Conservation (phyloP, 2,797 vertebrate species). For the Benthosema pterotum region DNA sequence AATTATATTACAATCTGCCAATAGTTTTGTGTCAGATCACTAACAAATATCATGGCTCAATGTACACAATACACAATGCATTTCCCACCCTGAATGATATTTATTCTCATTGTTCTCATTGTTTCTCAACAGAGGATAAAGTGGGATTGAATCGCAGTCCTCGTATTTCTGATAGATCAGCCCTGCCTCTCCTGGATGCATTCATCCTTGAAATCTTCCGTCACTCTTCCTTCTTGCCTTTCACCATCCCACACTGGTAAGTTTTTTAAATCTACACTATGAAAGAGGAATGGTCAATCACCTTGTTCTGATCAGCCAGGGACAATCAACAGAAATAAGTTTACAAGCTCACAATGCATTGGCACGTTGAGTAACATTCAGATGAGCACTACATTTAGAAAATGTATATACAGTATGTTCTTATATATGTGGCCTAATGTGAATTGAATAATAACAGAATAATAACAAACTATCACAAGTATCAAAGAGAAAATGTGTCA, state of each 20-base stretch:
- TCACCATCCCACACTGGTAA: conserved; percentile 93
- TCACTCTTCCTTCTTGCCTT: conserved; percentile 89
- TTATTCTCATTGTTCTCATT: conserved; percentile 1
- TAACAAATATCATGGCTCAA: background rate
- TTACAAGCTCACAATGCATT: too few relatives aligned
- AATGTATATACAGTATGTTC: too few relatives aligned
- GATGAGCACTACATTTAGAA: too few relatives aligned
- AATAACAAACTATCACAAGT: too few relatives aligned
- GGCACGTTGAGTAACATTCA: too few relatives aligned
- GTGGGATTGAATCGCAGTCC: conserved; percentile 81
- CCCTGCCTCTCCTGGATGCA: conserved; percentile 83
- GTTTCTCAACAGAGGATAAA: conserved; percentile 72
- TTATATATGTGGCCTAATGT: background rate
- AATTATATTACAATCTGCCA: too few relatives aligned
- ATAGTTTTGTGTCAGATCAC: background rate
- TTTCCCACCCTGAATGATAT: background rate
- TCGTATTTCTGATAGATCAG: conserved; percentile 74
- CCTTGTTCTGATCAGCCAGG: too few relatives aligned
- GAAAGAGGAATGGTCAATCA: too few relatives aligned
- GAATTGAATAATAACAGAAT: background rate
- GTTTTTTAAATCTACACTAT: conserved; percentile 19
- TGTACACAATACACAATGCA: background rate
- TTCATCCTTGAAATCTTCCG: conserved; percentile 89
- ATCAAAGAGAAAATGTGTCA: too few relatives aligned
- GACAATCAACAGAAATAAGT: too few relatives aligned